These are phyloP conservation scores for Parotia lawesii DNA, from an alignment of 2,113 vertebrate species.

Conservation along the genomic window DNA sequence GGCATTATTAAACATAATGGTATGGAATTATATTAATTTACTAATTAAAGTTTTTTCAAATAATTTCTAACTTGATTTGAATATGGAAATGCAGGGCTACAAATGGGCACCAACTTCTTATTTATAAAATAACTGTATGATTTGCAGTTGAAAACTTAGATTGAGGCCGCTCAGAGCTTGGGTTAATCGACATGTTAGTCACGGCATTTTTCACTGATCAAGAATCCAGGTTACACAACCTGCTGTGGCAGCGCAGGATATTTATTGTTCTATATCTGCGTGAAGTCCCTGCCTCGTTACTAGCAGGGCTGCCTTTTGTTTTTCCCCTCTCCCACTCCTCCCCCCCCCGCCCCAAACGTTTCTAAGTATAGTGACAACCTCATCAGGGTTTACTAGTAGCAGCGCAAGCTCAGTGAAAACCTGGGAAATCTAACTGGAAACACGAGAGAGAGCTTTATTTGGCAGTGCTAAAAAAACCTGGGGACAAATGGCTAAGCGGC, in stretches of 20 bases:
- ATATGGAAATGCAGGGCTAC: neutral
- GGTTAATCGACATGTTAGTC: neutral
- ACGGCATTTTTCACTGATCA: slow-evolving; percentile 1
- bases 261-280: slow-evolving; percentile 43
- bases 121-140: neutral
- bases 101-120: neutral
- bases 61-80: neutral
- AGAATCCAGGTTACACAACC: slow-evolving; percentile 56
- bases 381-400: slow-evolving; percentile 77
- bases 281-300: slow-evolving; percentile 43
- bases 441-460: slow-evolving; percentile 91
- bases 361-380: slow-evolving; percentile 84
- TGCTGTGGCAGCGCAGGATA: slow-evolving; percentile 27
- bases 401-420: slow-evolving; percentile 78
- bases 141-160: neutral
- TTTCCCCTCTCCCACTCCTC: neutral
- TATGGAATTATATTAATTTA: neutral
- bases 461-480: slow-evolving; percentile 84
- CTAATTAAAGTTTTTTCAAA: neutral
- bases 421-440: slow-evolving; percentile 78
- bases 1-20: neutral
- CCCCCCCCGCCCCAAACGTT: neutral
- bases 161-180: neutral
- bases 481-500: slow-evolving; percentile 81
- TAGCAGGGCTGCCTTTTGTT: slow-evolving; percentile 16